Percentiles rank a stretch among this genome's conserved stretches.
Evolutionary conservation across 2,797 vertebrate species (phyloP).

Genomic region (Crax fasciolata): DNA sequence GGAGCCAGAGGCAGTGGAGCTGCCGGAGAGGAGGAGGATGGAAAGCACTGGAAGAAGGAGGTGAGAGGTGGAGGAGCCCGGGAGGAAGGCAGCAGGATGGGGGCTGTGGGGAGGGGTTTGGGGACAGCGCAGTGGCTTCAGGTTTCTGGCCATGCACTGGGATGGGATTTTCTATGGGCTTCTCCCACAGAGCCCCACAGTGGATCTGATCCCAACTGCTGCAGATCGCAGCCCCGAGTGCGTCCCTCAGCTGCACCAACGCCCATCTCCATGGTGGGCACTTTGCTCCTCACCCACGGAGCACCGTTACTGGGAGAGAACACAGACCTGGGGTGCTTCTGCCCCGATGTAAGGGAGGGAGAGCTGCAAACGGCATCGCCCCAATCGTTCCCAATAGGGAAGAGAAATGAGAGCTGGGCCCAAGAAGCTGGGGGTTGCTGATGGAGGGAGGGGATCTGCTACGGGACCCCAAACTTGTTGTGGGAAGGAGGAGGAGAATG

Average conservation of each 20-base stretch:
- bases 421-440: background rate
- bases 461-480: background rate
- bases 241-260: background rate
- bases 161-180: background rate
- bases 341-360: accelerated
- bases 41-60: background rate
- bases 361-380: background rate
- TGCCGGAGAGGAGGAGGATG: background rate
- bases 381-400: background rate
- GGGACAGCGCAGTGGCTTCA: accelerated
- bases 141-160: background rate
- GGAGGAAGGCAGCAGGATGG: background rate
- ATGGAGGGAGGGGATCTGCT: background rate
- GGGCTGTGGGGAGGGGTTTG: background rate
- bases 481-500: background rate
- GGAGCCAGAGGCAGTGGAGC: background rate
- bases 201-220: background rate
- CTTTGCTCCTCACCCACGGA: background rate
- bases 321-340: accelerated
- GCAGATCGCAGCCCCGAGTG: no score
- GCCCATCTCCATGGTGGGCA: background rate
- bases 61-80: background rate
- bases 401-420: accelerated
- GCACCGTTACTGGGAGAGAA: background rate
- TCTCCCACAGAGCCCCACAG: background rate